Conservation (phyloP, 2,797 vertebrate genomes). For the Pangasius larnaudii region DNA sequence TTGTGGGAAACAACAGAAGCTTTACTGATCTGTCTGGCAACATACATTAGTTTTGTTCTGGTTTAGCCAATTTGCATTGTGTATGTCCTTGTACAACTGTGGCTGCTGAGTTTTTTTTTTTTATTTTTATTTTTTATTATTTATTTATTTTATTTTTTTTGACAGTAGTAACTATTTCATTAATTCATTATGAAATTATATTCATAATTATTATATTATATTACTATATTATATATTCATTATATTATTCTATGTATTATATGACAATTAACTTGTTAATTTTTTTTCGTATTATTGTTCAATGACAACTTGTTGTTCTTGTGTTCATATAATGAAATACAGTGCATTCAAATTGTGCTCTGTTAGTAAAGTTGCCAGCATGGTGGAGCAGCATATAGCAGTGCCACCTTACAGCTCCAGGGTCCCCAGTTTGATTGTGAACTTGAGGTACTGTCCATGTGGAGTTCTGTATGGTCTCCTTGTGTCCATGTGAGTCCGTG, state of each 20-base stretch:
- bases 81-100: neutral
- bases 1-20: neutral
- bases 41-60: neutral
- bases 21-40: neutral
- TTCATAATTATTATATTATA: too few species aligned
- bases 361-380: neutral
- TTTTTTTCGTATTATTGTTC: neutral
- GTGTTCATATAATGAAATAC: neutral
- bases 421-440: neutral
- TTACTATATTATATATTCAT: too few species aligned
- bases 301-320: neutral
- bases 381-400: neutral
- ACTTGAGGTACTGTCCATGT: neutral
- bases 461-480: neutral
- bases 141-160: neutral
- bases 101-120: neutral
- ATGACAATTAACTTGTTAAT: neutral
- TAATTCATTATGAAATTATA: too few species aligned
- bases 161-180: neutral
- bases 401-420: neutral
- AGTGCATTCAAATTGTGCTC: neutral
- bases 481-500: neutral
- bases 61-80: neutral
- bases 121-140: too few species aligned
- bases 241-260: neutral